phyloP scores from a whole-genome alignment of 2,797 vertebrate genomes.

The Syncerus caffer region DNA sequence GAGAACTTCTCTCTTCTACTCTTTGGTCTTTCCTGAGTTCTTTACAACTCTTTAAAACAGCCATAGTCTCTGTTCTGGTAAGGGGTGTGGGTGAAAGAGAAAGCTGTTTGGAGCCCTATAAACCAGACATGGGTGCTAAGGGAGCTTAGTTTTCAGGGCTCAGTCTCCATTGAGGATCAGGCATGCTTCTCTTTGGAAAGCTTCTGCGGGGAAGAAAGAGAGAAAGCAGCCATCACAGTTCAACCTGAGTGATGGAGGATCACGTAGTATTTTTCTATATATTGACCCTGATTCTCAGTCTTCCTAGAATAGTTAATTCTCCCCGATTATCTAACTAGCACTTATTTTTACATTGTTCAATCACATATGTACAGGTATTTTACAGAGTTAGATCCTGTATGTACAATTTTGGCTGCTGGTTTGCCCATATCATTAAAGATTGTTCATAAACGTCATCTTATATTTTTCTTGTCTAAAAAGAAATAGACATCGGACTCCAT shows the following conservation, averaged over 20 bases:
- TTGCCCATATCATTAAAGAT: background rate
- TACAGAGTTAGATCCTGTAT: background rate
- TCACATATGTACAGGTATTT: background rate
- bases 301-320: background rate
- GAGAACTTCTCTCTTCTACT: background rate
- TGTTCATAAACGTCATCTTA: background rate
- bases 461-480: background rate
- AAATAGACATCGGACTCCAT: background rate
- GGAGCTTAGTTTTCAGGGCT: background rate
- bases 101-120: background rate
- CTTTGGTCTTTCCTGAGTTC: background rate
- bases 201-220: background rate
- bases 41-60: constrained; percentile 4
- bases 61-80: background rate
- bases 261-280: background rate
- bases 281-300: background rate
- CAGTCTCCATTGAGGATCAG: background rate
- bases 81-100: background rate
- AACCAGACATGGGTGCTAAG: background rate
- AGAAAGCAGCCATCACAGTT: background rate
- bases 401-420: background rate
- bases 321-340: background rate
- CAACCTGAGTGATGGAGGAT: background rate
- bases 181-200: background rate
- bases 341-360: background rate